Base-by-base conservation (phyloP, 1,140 invertebrate genomes). In the Rhyzopertha dominica region DNA sequence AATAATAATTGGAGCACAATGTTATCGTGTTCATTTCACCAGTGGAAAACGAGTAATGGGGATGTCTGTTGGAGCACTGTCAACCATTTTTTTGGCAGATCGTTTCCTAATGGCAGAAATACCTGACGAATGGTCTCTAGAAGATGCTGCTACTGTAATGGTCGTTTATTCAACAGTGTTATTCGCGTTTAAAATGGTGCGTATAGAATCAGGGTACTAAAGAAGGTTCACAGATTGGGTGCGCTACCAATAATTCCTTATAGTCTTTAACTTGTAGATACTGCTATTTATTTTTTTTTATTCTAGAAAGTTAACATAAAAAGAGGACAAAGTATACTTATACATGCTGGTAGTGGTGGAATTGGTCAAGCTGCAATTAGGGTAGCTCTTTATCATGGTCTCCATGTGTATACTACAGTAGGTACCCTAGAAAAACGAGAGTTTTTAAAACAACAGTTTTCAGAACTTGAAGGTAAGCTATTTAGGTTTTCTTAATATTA, bases 101-200 rank as follows among this genome's bases (percentile, higher is more conserved):
- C 67, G 69, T 22, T 59, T 68, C 5, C 74, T 89, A 1, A 54
- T 79, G 10, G 94, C 88, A 88, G 59, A 78, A 1, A 73, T 96
- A 13, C 93, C 93, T 3, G 76, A 87, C 1, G 57, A 77, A 4
- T 95, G 91, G 91, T 77, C 47, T 1, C 67, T 96, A 14, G 81
- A 87, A 59, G 86, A 96, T 29, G 93, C 91, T 1, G 87, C 88
- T 0, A 90, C 90, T 0, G 76, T 96, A 0, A 91, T 92, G 2
- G 82, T 84, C 1, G 86, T 86, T 4, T 95, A 94, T 60, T 76
- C 77, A 30, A 95, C 90, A 0, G 88, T 81, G 2, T 86, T 89
- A 49, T 90, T 90, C 62, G 84, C 89, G 5, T 73, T 97, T 42
- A 72, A 78, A 25, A 25, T 62, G 0, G 65, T 54, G 41, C 50